phyloP scores from a whole-genome alignment of 1,140 invertebrate species.

The Palaemon carinicauda region DNA sequence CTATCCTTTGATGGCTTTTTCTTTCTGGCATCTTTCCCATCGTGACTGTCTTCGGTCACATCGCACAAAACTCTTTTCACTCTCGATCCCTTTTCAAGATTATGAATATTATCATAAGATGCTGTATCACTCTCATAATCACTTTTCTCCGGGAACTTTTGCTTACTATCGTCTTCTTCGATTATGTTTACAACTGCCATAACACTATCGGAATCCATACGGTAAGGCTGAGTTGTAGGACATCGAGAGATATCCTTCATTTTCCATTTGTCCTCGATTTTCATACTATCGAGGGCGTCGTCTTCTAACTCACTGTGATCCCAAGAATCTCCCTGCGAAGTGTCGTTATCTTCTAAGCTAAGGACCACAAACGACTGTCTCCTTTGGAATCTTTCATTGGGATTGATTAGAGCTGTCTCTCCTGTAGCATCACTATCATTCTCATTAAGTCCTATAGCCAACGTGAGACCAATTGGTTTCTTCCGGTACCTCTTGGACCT shows the following conservation, averaged over 20 bases:
- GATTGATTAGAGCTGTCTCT: too few species aligned
- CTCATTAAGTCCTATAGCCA: too few species aligned
- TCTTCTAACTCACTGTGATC: not conserved
- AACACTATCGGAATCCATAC: not conserved
- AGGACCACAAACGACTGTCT: not conserved
- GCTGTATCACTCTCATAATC: not conserved
- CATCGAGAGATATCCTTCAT: not conserved
- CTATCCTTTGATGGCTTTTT: not conserved
- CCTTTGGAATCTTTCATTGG: not conserved
- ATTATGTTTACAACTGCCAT: not conserved
- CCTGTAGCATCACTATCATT: too few species aligned
- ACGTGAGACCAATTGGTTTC: too few species aligned
- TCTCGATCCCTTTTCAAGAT: not conserved
- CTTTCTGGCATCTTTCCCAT: not conserved
- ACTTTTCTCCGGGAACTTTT: not conserved
- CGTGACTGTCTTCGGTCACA: constrained; percentile 18
- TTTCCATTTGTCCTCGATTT: not conserved
- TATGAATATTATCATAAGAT: not conserved
- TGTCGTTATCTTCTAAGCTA: not conserved
- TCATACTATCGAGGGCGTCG: not conserved
- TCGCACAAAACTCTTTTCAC: constrained; percentile 32
- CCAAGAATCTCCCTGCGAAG: not conserved
- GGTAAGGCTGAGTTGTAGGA: too few species aligned
- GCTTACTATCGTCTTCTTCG: not conserved
- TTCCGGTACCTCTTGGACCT: too few species aligned